Evolutionary conservation across 2,888 invertebrate species (phyloP).

Genomic region (Sphaeridia pumilis): DNA sequence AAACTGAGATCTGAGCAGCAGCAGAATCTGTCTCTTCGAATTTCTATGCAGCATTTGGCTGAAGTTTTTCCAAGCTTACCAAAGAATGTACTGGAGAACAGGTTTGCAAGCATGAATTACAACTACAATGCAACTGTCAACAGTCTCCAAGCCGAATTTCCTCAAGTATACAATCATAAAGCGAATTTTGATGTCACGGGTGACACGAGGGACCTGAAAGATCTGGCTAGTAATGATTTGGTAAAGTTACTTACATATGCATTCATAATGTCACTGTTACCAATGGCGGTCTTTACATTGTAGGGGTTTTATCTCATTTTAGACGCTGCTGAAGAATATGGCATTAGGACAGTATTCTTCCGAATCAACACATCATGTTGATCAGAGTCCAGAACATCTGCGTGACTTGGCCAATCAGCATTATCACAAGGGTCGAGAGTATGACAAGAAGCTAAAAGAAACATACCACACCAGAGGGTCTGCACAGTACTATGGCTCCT

Average conservation of each 20-base stretch:
- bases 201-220: too few relatives aligned
- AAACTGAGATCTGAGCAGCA: slow-evolving; percentile 1
- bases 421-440: slow-evolving; percentile 6
- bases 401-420: not conserved
- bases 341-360: too few relatives aligned
- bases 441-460: slow-evolving; percentile 3
- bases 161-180: not conserved
- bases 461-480: slow-evolving; percentile 1
- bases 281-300: too few relatives aligned
- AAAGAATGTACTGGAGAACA: not conserved
- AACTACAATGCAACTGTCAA: slow-evolving; percentile 1
- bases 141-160: not conserved
- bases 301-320: too few relatives aligned
- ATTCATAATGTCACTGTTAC: too few relatives aligned
- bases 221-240: too few relatives aligned
- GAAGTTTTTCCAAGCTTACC: not conserved
- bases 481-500: slow-evolving; percentile 4
- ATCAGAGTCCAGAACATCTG: not conserved
- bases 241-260: too few relatives aligned
- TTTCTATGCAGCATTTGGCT: slow-evolving; percentile 2
- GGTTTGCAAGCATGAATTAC: not conserved
- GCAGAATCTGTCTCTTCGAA: not conserved
- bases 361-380: too few relatives aligned
- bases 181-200: too few relatives aligned
- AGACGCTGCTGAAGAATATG: too few relatives aligned